These are phyloP conservation scores for Tonatia bakeri DNA, from an alignment of 2,113 vertebrate species.

Conservation along the genomic window DNA sequence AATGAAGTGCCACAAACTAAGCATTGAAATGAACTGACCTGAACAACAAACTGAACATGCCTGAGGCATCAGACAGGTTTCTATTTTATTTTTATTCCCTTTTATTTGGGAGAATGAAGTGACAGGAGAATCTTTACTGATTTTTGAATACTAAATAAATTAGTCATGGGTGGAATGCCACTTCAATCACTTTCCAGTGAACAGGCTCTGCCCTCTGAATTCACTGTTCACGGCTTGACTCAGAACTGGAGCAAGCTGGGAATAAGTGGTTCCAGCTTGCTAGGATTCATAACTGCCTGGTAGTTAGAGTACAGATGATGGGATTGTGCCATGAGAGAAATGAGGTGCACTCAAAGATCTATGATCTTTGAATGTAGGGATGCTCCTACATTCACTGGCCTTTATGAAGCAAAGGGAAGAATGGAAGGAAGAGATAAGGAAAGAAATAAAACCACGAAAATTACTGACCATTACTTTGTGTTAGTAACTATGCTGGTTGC, in stretches of 20 bases:
- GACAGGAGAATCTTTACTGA: slow-evolving; percentile 77
- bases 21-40: slow-evolving; percentile 83
- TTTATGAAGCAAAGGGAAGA: not conserved
- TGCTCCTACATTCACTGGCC: not conserved
- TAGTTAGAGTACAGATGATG: not conserved
- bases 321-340: not conserved
- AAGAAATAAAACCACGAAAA: not conserved
- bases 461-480: not conserved
- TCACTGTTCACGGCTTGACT: slow-evolving; percentile 51
- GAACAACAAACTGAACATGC: slow-evolving; percentile 77
- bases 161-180: slow-evolving; percentile 77
- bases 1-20: slow-evolving; percentile 76
- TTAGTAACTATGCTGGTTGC: not conserved
- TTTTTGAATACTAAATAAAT: slow-evolving; percentile 83
- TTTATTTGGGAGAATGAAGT: slow-evolving; percentile 78
- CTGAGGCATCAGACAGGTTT: slow-evolving; percentile 80
- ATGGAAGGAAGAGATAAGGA: not conserved
- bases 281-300: not conserved
- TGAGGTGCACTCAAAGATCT: not conserved
- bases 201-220: slow-evolving; percentile 52
- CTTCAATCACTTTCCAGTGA: slow-evolving; percentile 73
- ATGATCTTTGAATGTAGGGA: too few relatives aligned
- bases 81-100: slow-evolving; percentile 73
- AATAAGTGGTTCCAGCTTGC: not conserved
- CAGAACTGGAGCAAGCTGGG: not conserved